Base-by-base conservation (phyloP, 1,140 invertebrate species). In the Whitmania pigra region DNA sequence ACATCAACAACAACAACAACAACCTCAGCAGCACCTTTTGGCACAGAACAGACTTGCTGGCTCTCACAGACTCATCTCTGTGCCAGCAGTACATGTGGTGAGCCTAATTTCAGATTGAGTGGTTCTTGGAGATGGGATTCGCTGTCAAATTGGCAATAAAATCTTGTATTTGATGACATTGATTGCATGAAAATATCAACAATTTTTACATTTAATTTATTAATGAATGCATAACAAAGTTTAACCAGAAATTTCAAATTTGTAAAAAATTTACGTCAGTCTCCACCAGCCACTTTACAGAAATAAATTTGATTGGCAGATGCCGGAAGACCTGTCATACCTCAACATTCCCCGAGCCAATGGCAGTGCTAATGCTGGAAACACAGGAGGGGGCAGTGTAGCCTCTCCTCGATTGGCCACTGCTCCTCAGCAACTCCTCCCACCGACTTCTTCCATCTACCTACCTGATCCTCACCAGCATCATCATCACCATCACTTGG, bases 401-500 rank as follows among this genome's bases (percentile, higher is more conserved):
- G 2, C 60, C 25, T 63, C 60, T 63, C 25, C 25, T 15, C 25
- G 25, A 53, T 54, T 54, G 69, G 49, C 17, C 29, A 27, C 40
- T 40, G 31, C 53, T 54, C 53, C 69, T 29, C 55, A 36, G 49
- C 69, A n/a, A 22, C 69, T 43, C 43, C 69, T n/a, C 69, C 69
- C 69, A 20, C 53, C 36, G 71, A 29, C 36, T 43, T 63, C 69
- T 74, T 69, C 73, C 76, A 74, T 71, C 74, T 43, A 73, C 57
- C 72, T 49, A 49, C 13, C 43, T 1, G 43, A 74, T 53, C 75
- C 79, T 66, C 77, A 75, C 53, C 74, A 79, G 31, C 76, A 79
- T 31, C 78, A 78, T 13, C 77, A 78, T 53, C 75, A 80, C 40
- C 80, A 82, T 57, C 78, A 80, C 9, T 73, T 76, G 40, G 77